These are phyloP conservation scores for Brachionus plicatilis DNA, from an alignment of 1,140 invertebrate species.

Conservation along the genomic window DNA sequence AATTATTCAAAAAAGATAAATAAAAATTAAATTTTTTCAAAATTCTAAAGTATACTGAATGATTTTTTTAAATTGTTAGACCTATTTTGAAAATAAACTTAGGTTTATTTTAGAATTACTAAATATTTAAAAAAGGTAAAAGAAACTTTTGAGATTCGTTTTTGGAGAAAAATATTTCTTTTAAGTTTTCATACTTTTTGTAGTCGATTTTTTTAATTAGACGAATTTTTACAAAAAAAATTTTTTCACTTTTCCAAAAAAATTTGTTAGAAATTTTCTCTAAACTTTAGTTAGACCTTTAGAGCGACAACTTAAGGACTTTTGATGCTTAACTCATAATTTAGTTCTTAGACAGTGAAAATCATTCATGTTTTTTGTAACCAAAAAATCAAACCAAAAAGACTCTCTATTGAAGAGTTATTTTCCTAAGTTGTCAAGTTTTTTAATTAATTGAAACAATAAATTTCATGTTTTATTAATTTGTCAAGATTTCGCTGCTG, in stretches of 20 bases:
- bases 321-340: background rate
- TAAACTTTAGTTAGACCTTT: background rate
- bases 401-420: background rate
- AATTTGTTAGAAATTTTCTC: background rate
- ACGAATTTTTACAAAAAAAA: background rate
- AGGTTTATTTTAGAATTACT: background rate
- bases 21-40: too few relatives aligned
- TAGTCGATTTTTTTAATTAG: background rate
- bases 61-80: background rate
- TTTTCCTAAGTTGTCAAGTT: background rate
- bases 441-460: background rate
- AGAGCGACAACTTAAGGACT: background rate
- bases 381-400: background rate
- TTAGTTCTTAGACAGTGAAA: background rate
- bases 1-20: background rate
- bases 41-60: background rate
- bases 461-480: background rate
- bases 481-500: conserved; percentile 35
- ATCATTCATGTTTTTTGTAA: background rate
- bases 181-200: background rate
- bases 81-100: background rate
- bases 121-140: background rate
- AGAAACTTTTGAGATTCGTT: background rate
- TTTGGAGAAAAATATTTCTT: background rate
- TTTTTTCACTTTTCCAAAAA: background rate